Base-by-base conservation (phyloP, 1,140 invertebrate species). In the Armadillidium nasatum region DNA sequence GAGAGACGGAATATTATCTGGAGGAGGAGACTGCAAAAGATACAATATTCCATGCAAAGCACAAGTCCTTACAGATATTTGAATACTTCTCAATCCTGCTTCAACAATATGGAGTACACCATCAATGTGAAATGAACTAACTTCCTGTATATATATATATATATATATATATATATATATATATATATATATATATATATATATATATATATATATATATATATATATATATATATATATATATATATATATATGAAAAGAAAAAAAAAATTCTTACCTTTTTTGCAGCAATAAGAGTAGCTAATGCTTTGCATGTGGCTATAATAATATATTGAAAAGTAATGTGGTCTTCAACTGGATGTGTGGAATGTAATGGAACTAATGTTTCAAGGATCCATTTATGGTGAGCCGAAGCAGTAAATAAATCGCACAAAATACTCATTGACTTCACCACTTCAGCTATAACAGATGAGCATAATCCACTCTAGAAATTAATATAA, bases 41-140 rank as follows among this genome's bases (percentile, higher is more conserved):
- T 92, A 94, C 7, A 94, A 84, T n/a, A 91, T 84, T 0, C 92
- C 92, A 83, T 92, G 88, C 21, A 94, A 83, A 44, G 90, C 88
- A 11, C 90, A 87, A 54, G 91, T 88, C 82, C 89, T 87, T 15
- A 89, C 88, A 1, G 90, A 86, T 11, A 92, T 81, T 82, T 90
- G 90, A 13, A 85, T 87, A 82, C 88, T 90, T 83, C 89, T 90
- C 0, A 92, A 85, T 82, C 88, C 87, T 46, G 84, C 82, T 44
- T 91, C 90, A 15, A 93, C 82, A 10, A 90, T 82, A 78, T 89
- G 89, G 78, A 89, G 87, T 0, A 92, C 85, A 80, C 87, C 88
- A 70, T 93, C 87, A 70, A 75, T 81, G 19, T 71, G 22, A n/a
- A 73, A 72, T 19, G 75, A 76, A 44, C 78, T 79, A 45, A 79